These are phyloP conservation scores for Emesis russula DNA, from an alignment of 2,888 invertebrate species.

Conservation along the genomic window DNA sequence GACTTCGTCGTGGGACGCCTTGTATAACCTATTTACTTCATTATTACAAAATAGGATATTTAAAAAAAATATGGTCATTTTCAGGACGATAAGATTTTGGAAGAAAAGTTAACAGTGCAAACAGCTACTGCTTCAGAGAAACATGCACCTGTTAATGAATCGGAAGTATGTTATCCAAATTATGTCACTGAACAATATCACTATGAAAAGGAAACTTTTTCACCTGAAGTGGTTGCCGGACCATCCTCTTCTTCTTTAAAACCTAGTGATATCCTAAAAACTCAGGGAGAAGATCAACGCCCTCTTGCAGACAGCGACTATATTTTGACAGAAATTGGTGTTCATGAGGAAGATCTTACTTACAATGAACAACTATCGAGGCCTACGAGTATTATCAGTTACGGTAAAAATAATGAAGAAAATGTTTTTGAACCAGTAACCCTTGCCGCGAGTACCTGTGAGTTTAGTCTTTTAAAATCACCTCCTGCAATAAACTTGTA, in stretches of 20 bases:
- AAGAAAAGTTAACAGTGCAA: slow-evolving; percentile 1
- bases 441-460: background rate
- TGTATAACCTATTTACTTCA: background rate
- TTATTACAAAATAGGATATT: slow-evolving; percentile 3
- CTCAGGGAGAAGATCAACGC: slow-evolving; percentile 2
- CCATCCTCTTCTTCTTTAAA: background rate
- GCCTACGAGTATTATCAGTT: slow-evolving; percentile 1
- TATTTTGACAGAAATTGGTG: background rate
- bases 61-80: background rate
- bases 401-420: slow-evolving; percentile 1
- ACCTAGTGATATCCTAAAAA: slow-evolving; percentile 1
- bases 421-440: background rate
- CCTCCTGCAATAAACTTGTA: background rate
- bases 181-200: slow-evolving; percentile 10
- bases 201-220: slow-evolving; percentile 2
- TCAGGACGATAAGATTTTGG: background rate
- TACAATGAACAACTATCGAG: slow-evolving; percentile 8
- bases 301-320: background rate
- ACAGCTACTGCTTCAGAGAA: slow-evolving; percentile 28
- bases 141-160: slow-evolving; percentile 31
- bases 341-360: background rate
- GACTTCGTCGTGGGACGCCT: no score
- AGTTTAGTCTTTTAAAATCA: background rate
- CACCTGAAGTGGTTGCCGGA: slow-evolving; percentile 1
- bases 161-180: background rate